These are phyloP conservation scores for Arion vulgaris DNA, from an alignment of 1,140 invertebrate genomes.

Conservation along the genomic window DNA sequence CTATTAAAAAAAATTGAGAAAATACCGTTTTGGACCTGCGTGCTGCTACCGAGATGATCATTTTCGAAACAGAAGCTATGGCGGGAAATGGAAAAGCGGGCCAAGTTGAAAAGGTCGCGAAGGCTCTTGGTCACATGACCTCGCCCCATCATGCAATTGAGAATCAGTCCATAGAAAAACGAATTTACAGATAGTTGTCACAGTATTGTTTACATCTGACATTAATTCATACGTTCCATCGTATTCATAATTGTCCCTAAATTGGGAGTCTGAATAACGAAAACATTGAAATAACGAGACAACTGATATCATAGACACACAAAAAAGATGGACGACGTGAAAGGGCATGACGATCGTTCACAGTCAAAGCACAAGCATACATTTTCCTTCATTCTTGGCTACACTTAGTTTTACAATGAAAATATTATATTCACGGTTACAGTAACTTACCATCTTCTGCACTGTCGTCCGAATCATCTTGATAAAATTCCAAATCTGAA, in stretches of 20 bases:
- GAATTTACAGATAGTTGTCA: background rate
- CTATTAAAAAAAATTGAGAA: background rate
- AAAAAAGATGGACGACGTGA: conserved; percentile 51
- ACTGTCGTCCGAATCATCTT: conserved; percentile 65
- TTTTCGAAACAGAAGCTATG: conserved; percentile 32
- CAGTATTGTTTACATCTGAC: background rate
- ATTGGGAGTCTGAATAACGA: background rate
- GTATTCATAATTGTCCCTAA: background rate
- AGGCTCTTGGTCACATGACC: conserved; percentile 68
- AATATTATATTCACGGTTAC: background rate
- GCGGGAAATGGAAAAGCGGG: conserved; percentile 59
- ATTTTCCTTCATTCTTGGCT: conserved; percentile 58
- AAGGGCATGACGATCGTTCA: conserved; percentile 47
- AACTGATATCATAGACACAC: background rate
- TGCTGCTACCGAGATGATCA: background rate
- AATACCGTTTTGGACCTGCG: background rate
- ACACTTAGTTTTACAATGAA: conserved; percentile 28
- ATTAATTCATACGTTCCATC: background rate
- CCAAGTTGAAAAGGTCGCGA: conserved; percentile 67
- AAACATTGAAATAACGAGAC: background rate
- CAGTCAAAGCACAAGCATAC: conserved; percentile 49
- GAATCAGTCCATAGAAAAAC: background rate
- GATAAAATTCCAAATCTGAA: conserved; percentile 71
- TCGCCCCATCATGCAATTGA: conserved; percentile 59
- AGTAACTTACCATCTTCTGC: conserved; percentile 67